A percentile compares a stretch with the other conserved stretches of the same genome.
Conservation (phyloP, 2,797 vertebrate species). For the Pempheris klunzingeri region DNA sequence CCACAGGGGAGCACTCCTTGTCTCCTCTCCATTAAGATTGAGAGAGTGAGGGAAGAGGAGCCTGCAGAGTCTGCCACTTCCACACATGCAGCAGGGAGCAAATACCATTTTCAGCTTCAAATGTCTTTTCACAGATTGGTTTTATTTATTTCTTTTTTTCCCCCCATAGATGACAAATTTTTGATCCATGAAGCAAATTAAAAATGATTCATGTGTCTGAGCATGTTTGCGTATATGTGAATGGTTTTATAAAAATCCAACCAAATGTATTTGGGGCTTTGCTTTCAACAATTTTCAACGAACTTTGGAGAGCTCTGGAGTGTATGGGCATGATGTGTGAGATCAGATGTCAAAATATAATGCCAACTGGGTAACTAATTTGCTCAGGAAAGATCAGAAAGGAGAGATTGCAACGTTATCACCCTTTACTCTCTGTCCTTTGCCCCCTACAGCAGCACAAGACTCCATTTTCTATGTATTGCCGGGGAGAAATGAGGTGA, state of each 20-base stretch:
- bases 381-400: not conserved
- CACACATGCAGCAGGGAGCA: conserved; percentile 68
- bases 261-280: not conserved
- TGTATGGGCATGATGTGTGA: not conserved
- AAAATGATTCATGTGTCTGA: conserved; percentile 60
- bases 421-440: not conserved
- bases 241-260: conserved; percentile 1
- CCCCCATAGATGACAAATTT: conserved; percentile 26
- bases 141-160: conserved; percentile 32
- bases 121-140: conserved; percentile 63
- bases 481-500: conserved; percentile 16
- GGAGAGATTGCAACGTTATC: not conserved
- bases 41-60: conserved; percentile 65
- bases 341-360: conserved; percentile 28
- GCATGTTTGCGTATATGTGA: conserved; percentile 8
- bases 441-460: not conserved
- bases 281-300: not conserved
- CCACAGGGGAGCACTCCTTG: conserved; percentile 74
- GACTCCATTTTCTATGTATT: conserved; percentile 19
- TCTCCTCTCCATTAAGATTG: conserved; percentile 77
- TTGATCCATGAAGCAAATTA: conserved; percentile 56
- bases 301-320: not conserved
- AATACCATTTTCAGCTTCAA: conserved; percentile 75
- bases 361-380: not conserved
- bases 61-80: conserved; percentile 61